Evolutionary conservation across 2,888 invertebrate genomes (phyloP).

Genomic region (Drosophila borealis): DNA sequence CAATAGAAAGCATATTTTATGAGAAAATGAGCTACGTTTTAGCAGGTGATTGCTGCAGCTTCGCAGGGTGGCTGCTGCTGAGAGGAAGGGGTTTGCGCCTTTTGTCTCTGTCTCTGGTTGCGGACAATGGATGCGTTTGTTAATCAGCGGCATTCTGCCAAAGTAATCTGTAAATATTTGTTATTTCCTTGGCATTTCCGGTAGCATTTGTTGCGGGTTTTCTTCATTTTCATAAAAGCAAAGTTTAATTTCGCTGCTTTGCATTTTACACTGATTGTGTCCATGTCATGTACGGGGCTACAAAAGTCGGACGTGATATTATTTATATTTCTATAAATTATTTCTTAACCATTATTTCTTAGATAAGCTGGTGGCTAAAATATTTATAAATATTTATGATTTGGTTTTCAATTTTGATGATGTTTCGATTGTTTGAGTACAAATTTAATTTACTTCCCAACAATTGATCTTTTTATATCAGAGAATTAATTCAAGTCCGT

Average conservation of each 20-base stretch:
- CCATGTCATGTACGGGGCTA: not conserved
- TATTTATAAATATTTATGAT: too few relatives aligned
- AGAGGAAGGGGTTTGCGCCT: not conserved
- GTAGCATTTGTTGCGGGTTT: constrained; percentile 26
- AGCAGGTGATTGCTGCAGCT: constrained; percentile 18
- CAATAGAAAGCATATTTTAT: constrained; percentile 48
- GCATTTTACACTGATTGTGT: constrained; percentile 39
- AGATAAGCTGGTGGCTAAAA: too few relatives aligned
- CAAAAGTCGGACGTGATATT: not conserved
- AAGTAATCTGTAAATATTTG: constrained; percentile 80
- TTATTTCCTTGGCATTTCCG: constrained; percentile 44
- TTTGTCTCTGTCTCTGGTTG: constrained; percentile 49
- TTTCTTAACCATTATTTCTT: not conserved
- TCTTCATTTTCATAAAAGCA: constrained; percentile 81
- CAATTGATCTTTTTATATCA: too few relatives aligned
- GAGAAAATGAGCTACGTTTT: constrained; percentile 21
- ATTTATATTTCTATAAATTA: not conserved
- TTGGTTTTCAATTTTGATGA: not conserved
- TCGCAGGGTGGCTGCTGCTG: too few relatives aligned
- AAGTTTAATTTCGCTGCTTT: constrained; percentile 48
- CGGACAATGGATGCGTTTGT: constrained; percentile 50
- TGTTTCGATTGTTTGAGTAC: too few relatives aligned
- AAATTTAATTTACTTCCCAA: too few relatives aligned
- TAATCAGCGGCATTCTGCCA: constrained; percentile 69
- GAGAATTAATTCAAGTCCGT: too few relatives aligned